These are phyloP conservation scores for Tonatia bakeri DNA, from an alignment of 2,113 vertebrate species.

Conservation along the genomic window DNA sequence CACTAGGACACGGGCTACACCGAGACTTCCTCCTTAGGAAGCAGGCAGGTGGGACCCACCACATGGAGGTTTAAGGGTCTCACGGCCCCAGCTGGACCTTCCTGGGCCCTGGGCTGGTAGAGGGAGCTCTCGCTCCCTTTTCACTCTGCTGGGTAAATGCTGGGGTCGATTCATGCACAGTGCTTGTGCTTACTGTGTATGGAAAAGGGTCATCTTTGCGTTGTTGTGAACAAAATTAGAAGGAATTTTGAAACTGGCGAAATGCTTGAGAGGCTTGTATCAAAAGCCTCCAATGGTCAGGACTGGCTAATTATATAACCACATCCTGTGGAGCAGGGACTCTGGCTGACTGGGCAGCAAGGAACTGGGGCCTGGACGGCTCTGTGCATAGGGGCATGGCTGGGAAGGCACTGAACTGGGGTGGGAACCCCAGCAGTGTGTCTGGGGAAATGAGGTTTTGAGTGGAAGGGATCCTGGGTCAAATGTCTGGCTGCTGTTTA, in stretches of 20 bases:
- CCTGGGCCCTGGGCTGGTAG: neutral
- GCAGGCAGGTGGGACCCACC: neutral
- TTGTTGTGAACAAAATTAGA: neutral
- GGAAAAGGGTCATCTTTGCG: neutral
- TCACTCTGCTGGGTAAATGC: too few relatives aligned
- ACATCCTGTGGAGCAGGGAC: rapidly evolving
- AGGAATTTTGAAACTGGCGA: neutral
- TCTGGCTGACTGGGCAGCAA: neutral
- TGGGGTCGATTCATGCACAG: rapidly evolving
- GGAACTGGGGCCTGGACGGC: neutral
- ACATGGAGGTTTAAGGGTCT: rapidly evolving
- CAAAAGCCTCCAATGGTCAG: rapidly evolving
- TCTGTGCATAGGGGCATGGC: rapidly evolving
- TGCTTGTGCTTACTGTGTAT: too few relatives aligned
- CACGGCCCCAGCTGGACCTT: neutral
- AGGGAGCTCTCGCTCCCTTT: neutral
- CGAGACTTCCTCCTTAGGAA: neutral
- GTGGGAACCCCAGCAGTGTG: rapidly evolving
- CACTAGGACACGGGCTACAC: neutral
- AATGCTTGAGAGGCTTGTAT: neutral
- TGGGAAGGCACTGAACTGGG: neutral
- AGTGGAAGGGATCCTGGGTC: neutral
- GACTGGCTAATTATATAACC: neutral
- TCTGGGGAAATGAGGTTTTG: neutral
- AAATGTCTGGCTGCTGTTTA: neutral